phyloP scores from a whole-genome alignment of 2,888 invertebrate species.

The Atrina japonica region DNA sequence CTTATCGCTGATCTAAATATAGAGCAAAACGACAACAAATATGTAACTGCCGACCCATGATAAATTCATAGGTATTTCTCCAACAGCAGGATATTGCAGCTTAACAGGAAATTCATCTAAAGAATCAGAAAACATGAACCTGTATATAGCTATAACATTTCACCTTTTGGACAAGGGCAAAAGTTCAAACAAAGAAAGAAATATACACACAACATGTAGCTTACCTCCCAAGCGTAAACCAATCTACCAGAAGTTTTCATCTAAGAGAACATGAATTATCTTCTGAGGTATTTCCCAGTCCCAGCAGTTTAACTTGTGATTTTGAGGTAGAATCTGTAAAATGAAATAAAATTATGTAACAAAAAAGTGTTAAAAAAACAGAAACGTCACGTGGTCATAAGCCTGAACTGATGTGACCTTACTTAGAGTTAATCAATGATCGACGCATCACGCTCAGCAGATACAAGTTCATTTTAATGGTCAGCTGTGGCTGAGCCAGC shows the following conservation, averaged over 20 bases:
- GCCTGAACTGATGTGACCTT: constrained; percentile 44
- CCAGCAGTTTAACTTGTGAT: constrained; percentile 2
- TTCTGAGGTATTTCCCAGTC: neutral
- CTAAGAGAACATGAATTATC: neutral
- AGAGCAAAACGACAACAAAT: too few species aligned
- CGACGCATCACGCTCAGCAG: constrained; percentile 19
- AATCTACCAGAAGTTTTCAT: too few species aligned
- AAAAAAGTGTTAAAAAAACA: constrained; percentile 23
- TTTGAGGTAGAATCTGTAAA: constrained; percentile 42
- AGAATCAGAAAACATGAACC: too few species aligned
- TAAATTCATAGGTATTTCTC: too few species aligned
- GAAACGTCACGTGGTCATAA: constrained; percentile 40
- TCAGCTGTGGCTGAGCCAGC: neutral
- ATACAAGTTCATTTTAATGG: constrained; percentile 3
- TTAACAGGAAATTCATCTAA: too few species aligned
- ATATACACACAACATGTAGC: neutral
- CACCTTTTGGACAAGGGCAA: constrained; percentile 3
- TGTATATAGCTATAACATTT: too few species aligned
- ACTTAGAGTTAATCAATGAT: constrained; percentile 26
- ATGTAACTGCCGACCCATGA: too few species aligned
- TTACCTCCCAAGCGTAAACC: constrained; percentile 6
- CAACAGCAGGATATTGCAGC: too few species aligned
- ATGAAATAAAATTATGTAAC: constrained; percentile 34
- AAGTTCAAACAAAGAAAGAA: constrained; percentile 23
- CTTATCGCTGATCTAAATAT: too few species aligned